These are phyloP conservation scores for Sycobia sp. DNA, from an alignment of 1,140 invertebrate genomes.

Conservation along the genomic window DNA sequence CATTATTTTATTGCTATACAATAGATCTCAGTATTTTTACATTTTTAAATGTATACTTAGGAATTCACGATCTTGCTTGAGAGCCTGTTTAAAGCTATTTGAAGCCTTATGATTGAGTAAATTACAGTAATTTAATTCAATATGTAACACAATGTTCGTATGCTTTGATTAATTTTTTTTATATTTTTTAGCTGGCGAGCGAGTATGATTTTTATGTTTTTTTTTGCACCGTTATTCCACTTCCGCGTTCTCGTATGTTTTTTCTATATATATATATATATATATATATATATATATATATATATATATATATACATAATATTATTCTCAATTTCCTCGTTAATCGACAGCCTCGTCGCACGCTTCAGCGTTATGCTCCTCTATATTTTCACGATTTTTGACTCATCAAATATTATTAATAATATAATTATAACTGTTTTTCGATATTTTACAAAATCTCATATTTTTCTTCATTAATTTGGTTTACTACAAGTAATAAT, in stretches of 20 bases:
- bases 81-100: constrained; percentile 38
- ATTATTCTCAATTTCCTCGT: too few species aligned
- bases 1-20: constrained; percentile 46
- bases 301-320: not conserved
- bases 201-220: constrained; percentile 37
- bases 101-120: constrained; percentile 44
- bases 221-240: too few species aligned
- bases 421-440: not conserved
- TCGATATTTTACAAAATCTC: too few species aligned
- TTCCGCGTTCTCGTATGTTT: too few species aligned
- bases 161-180: constrained; percentile 36
- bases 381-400: constrained; percentile 11
- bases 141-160: constrained; percentile 38
- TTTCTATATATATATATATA: not conserved
- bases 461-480: too few species aligned
- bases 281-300: not conserved
- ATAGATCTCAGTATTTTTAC: constrained; percentile 44
- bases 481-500: too few species aligned
- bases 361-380: constrained; percentile 2
- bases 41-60: constrained; percentile 44
- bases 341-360: too few species aligned
- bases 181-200: constrained; percentile 18
- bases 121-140: constrained; percentile 42
- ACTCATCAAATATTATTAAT: not conserved
- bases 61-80: constrained; percentile 40